phyloP scores from a whole-genome alignment of 2,888 invertebrate genomes.

The Hirtodrosophila histrioides region DNA sequence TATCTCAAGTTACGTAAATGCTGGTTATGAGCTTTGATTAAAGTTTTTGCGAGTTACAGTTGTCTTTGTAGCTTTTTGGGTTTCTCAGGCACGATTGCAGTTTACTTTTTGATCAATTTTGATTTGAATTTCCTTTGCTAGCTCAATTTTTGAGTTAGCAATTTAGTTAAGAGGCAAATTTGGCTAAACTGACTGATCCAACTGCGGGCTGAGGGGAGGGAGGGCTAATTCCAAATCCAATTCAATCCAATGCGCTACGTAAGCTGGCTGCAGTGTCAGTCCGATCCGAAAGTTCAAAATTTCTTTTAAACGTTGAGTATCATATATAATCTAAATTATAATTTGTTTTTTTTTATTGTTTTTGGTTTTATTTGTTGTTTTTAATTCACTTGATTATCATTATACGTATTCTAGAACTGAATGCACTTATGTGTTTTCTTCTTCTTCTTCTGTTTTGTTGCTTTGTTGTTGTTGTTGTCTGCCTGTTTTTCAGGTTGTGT shows the following conservation, averaged over 20 bases:
- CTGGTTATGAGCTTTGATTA: slow-evolving; percentile 47
- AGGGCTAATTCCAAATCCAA: slow-evolving; percentile 45
- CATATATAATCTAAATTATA: slow-evolving; percentile 14
- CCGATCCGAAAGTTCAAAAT: slow-evolving; percentile 25
- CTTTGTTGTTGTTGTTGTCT: slow-evolving; percentile 13
- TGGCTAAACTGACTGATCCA: slow-evolving; percentile 19
- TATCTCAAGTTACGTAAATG: slow-evolving; percentile 71
- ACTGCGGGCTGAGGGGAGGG: slow-evolving; percentile 3
- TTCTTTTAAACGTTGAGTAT: slow-evolving; percentile 33
- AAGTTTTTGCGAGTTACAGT: slow-evolving; percentile 50
- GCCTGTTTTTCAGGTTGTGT: slow-evolving; percentile 78
- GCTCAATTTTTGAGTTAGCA: slow-evolving; percentile 15
- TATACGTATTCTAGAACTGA: slow-evolving; percentile 22
- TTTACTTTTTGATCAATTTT: slow-evolving; percentile 53
- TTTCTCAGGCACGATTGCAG: slow-evolving; percentile 53
- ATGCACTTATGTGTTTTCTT: slow-evolving; percentile 30
- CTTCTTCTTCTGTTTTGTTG: slow-evolving; percentile 1
- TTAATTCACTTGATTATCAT: slow-evolving; percentile 68
- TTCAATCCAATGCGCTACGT: slow-evolving; percentile 31
- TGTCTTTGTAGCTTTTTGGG: slow-evolving; percentile 35
- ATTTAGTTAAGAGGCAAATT: slow-evolving; percentile 35
- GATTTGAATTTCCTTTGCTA: slow-evolving; percentile 50
- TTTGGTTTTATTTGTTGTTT: too few species aligned
- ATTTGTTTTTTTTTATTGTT: too few species aligned
- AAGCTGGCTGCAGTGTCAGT: slow-evolving; percentile 33